Percentiles rank a stretch among this genome's conserved stretches.
phyloP scores from a whole-genome alignment of 2,797 vertebrate species.

The Chromis chromis region DNA sequence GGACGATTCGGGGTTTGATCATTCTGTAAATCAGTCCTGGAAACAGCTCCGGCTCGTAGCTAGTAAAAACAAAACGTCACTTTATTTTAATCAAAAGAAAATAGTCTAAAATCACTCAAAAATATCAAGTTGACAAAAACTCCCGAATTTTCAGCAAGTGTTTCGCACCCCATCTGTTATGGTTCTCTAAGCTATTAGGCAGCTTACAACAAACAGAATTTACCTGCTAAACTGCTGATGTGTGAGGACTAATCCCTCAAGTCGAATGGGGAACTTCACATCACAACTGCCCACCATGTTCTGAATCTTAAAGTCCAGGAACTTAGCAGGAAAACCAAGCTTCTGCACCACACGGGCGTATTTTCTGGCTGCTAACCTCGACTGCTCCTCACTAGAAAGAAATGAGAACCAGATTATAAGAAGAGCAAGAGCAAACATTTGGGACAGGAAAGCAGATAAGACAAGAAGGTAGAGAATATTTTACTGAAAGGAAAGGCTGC shows the following conservation, averaged over 20 bases:
- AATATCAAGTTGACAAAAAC: not conserved
- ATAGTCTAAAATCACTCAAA: not conserved
- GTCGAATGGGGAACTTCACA: constrained; percentile 97
- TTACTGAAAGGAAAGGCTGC: not conserved
- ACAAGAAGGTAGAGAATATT: not conserved
- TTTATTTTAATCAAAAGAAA: not conserved
- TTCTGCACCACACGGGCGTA: constrained; percentile 99
- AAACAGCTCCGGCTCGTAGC: constrained; percentile 98
- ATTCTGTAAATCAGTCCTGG: constrained; percentile 99
- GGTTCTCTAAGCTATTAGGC: not conserved
- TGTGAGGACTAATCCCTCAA: constrained; percentile 97
- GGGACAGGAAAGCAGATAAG: not conserved
- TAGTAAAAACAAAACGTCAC: constrained; percentile 67
- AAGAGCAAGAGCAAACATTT: not conserved
- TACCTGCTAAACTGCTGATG: constrained; percentile 99
- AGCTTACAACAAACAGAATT: constrained; percentile 1
- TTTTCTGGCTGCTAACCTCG: constrained; percentile 96
- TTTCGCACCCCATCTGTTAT: not conserved
- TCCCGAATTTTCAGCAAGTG: not conserved
- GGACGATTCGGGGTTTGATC: constrained; percentile 99
- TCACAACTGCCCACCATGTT: constrained; percentile 99
- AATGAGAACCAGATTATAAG: not conserved
- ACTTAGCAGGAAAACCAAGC: constrained; percentile 97
- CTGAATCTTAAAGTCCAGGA: constrained; percentile 99
- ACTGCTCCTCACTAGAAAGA: constrained; percentile 93